These are phyloP conservation scores for Ephialtes manifestator DNA, from an alignment of 2,888 invertebrate species.

Conservation along the genomic window DNA sequence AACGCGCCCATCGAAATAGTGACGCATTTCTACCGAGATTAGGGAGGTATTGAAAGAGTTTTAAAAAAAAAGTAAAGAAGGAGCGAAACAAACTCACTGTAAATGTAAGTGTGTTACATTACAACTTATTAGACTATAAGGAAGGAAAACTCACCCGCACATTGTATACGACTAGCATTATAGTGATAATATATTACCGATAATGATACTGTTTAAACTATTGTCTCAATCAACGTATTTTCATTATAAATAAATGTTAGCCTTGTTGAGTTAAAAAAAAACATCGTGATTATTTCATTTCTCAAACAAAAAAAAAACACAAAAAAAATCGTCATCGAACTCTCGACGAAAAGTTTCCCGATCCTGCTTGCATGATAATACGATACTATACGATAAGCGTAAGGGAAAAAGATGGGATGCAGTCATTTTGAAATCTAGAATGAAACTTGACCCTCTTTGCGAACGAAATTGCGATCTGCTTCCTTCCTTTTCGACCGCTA, in stretches of 20 bases:
- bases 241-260: constrained; percentile 86
- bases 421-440: constrained; percentile 27
- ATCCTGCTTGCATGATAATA: constrained; percentile 60
- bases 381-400: constrained; percentile 11
- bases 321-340: constrained; percentile 55
- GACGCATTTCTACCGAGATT: constrained; percentile 62
- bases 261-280: constrained; percentile 85
- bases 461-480: constrained; percentile 61
- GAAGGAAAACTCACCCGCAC: constrained; percentile 82
- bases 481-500: constrained; percentile 47
- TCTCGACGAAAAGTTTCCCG: constrained; percentile 67
- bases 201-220: constrained; percentile 86
- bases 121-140: constrained; percentile 77
- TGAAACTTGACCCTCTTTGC: constrained; percentile 37
- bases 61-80: constrained; percentile 65
- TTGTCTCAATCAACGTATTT: constrained; percentile 86
- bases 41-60: constrained; percentile 34
- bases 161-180: constrained; percentile 86
- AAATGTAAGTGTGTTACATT: constrained; percentile 71
- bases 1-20: constrained; percentile 28
- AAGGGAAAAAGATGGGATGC: not conserved
- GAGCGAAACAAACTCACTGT: constrained; percentile 65
- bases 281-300: constrained; percentile 71
- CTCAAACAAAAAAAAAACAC: constrained; percentile 37
- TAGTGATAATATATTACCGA: constrained; percentile 86